Base-by-base conservation (phyloP, 2,888 invertebrate species). In the Eupithecia subumbrata region DNA sequence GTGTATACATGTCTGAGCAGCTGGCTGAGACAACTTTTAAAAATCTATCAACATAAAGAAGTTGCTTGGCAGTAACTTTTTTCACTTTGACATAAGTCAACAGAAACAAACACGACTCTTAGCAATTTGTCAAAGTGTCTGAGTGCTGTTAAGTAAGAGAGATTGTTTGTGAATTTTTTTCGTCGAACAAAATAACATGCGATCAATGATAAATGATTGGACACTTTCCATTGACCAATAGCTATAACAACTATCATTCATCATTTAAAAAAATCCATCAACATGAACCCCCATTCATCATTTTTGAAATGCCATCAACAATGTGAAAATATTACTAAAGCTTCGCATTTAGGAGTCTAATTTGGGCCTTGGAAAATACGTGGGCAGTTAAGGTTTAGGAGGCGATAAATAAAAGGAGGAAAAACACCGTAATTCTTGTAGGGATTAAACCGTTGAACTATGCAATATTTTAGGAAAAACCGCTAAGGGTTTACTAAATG, bases 311-410 rank as follows among this genome's bases (percentile, higher is more conserved):
- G 12, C 11, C 66, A 25, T 25, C 40, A 37, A 67, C 66, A 67
- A 64, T 37, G 40, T 40, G n/a, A 40, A 66, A 40, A 40, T 64
- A 34, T 64, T 40, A 40, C 18, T 66, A 40, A 37, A 37, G 34
- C 40, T 66, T 66, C 30, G 66, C n/a, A 64, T 34, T 37, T 9
- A 66, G 18, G 66, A 66, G 18, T 66, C 66, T 66, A 66, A 66
- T 66, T 66, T 66, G 9, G 37, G 40, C 40, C 40, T 67, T 22
- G n/a, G 30, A 67, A 67, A 34, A 67, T 67, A 40, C 11, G 37
- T 67, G 40, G 11, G 40, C 37, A 37, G 66, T 30, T 66, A 37
- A 37, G 18, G 18, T 37, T 66, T 66, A 37, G 37, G 66, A 34
- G 40, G 37, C n/a, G 12, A 67, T 67, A 67, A 67, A 67, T 67